Percentiles rank a stretch among this genome's conserved stretches.
Conservation (phyloP, 2,113 vertebrate genomes). For the Stercorarius parasiticus region DNA sequence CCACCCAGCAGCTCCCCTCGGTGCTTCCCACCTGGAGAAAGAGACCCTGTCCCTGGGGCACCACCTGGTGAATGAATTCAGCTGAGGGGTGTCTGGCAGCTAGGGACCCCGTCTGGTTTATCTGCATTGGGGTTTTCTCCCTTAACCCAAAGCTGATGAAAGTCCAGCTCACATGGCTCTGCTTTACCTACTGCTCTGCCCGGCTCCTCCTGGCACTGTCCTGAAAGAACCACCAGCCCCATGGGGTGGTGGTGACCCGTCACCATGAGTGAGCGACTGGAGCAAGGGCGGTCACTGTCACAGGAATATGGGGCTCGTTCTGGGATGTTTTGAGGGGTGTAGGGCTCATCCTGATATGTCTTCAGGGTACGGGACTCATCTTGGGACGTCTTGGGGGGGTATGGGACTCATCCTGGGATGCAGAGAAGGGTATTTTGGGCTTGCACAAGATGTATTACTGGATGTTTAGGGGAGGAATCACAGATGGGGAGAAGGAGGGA, state of each 20-base stretch:
- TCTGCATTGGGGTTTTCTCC: not conserved
- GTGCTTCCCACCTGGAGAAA: not conserved
- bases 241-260: rapidly evolving
- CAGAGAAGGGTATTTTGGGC: not conserved
- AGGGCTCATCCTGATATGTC: too few relatives aligned
- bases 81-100: not conserved
- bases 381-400: too few relatives aligned
- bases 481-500: not conserved
- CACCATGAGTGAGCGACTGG: rapidly evolving
- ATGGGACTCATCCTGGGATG: not conserved
- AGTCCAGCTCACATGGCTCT: not conserved
- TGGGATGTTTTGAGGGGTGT: not conserved
- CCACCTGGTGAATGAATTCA: not conserved
- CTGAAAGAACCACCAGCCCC: rapidly evolving
- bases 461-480: not conserved
- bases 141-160: not conserved
- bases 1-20: rapidly evolving
- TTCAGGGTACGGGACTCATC: not conserved
- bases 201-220: not conserved
- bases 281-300: not conserved
- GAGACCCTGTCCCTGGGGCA: not conserved
- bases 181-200: not conserved
- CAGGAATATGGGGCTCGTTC: too few relatives aligned
- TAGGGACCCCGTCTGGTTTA: not conserved
- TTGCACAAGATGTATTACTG: rapidly evolving